Base-by-base conservation (phyloP, 2,113 vertebrate genomes). In the Pyxicephalus adspersus region DNA sequence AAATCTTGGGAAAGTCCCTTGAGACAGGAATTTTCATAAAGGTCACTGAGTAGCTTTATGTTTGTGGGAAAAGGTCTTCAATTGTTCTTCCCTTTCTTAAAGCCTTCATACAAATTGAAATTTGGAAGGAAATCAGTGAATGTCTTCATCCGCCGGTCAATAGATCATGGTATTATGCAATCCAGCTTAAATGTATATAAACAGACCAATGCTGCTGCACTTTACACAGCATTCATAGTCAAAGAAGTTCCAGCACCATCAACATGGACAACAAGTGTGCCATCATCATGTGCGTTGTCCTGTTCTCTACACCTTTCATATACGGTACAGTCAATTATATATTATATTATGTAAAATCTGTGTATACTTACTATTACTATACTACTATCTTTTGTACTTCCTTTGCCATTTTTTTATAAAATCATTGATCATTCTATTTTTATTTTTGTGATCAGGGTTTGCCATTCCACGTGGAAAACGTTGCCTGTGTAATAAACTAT, bases 391-490 rank as follows among this genome's bases (percentile, higher is more conserved):
- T 9, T 45, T 9, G 6, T 45, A 45, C 38, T 45, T 6, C 9
- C 9, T 15, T 45, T 45, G 38, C 38, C 38, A 45, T 2, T 64
- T 0, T n/a, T 51, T 8, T 29, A 28, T 18, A 51, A 20, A 51
- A 50, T 5, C 15, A 73, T 20, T 73, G 0, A 72, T 57, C 9
- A 5, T 25, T 68, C 25, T 8, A 50, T 68, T 5, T 57, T 70
- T 20, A 26, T 13, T 23, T 45, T 50, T 55, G 26, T 26, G 18
- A 19, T 20, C 19, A 79, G 77, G 77, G 18, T 22, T 51, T 20
- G 77, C 54, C 18, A 2, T 66, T n/a, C 64, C 61, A 19, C 13
- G 23, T 34, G 63, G 76, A 26, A 67, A 54, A 13, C 64, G 76
- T 2, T 77, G 76, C 23, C 26, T 57, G 63, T 77, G 76, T 51